Base-by-base conservation (phyloP, 2,888 invertebrate genomes). In the Lamellibrachia columna region DNA sequence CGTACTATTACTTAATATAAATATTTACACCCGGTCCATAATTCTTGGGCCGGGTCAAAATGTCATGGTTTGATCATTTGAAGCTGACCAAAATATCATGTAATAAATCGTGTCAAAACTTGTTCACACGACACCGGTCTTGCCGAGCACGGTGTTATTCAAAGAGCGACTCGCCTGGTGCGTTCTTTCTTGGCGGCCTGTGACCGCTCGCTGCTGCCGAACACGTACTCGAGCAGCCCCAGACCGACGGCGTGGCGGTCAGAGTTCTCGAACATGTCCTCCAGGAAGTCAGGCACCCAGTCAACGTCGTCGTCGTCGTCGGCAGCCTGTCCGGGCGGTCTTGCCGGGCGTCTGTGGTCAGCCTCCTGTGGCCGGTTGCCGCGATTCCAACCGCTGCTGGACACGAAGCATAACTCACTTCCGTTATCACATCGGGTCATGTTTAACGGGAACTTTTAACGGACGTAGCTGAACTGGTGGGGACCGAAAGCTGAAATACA, bases 121-220 rank as follows among this genome's bases (percentile, higher is more conserved):
- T 40, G 0, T 40, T 40, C 40, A 40, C 40, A 40, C 40, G 40
- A 40, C 40, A 40, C 40, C 40, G 40, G 40, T 40, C 40, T 15
- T 60, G 11, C 60, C 22, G 60, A 60, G 60, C 60, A 94, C 94
- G 96, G 94, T 93, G 92, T 92, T 93, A 60, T 90, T 58, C 92
- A 90, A 93, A 92, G 15, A 92, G 4, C 9, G 22, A n/a, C 91
- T 53, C 11, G 53, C 91, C 53, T 91, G 52, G 91, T 91, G 58
- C 91, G 91, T n/a, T 91, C 91, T n/a, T 55, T 40, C 40, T 55
- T 40, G 52, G 91, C 91, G 2, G 4, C 53, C 22, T 52, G 15
- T n/a, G 40, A 55, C 53, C 9, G 9, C 55, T 91, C 90, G 75
- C 52, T 90, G 53, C 52, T 28, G n/a, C 93, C 93, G 91, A 93